Conservation (phyloP, 2,888 invertebrate genomes). For the Phragmatobia fuliginosa region DNA sequence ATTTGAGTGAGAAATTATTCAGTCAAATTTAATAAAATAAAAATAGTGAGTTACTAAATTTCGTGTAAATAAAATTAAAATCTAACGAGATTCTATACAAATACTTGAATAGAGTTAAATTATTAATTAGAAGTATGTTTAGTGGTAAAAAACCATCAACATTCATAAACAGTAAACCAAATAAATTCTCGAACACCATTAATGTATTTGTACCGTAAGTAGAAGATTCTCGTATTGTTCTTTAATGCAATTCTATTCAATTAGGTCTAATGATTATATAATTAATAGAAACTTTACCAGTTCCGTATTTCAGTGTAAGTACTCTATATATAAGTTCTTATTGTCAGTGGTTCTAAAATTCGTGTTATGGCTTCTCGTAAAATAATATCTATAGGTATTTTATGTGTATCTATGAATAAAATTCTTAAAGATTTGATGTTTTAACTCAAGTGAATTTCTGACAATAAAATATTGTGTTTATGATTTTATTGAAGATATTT, state of each 20-base stretch:
- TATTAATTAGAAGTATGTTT: not conserved
- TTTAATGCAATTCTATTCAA: slow-evolving; percentile 4
- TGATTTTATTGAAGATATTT: not conserved
- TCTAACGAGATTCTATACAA: not conserved
- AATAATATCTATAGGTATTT: slow-evolving; percentile 12
- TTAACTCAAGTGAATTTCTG: not conserved
- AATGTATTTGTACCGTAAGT: not conserved
- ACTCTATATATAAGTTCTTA: slow-evolving; percentile 33
- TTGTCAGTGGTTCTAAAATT: slow-evolving; percentile 9
- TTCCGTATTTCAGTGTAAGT: slow-evolving; percentile 22
- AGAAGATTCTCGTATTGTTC: not conserved
- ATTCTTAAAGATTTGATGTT: not conserved
- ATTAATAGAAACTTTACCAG: not conserved
- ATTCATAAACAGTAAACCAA: not conserved
- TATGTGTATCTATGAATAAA: slow-evolving; percentile 7
- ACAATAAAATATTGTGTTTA: not conserved
- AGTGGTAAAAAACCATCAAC: not conserved
- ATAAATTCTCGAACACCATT: not conserved
- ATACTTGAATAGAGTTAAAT: not conserved
- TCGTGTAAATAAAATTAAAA: not conserved
- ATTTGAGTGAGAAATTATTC: too few relatives aligned
- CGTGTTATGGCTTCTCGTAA: slow-evolving; percentile 17
- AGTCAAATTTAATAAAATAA: too few relatives aligned
- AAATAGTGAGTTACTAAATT: not conserved
- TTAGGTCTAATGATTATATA: slow-evolving; percentile 13